Evolutionary conservation across 2,113 vertebrate species (phyloP).

Genomic region (Pyrgilauda ruficollis): DNA sequence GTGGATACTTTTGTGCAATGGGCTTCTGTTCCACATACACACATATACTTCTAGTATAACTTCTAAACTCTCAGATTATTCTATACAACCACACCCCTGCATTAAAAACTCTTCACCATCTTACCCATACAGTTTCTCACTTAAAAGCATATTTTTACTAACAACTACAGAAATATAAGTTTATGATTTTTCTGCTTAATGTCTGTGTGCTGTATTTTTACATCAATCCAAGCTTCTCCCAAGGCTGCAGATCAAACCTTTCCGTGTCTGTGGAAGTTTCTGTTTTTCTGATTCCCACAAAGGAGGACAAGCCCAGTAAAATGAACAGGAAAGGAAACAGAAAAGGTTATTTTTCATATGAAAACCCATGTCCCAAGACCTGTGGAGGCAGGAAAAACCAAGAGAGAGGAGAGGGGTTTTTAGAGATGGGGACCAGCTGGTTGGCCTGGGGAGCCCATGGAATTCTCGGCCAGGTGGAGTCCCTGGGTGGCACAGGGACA

Average conservation of each 20-base stretch:
- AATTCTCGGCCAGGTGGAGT: rapidly evolving
- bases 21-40: not conserved
- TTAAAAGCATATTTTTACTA: not conserved
- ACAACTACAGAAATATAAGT: not conserved
- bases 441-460: not conserved
- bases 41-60: not conserved
- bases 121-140: not conserved
- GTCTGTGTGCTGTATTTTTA: not conserved
- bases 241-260: not conserved
- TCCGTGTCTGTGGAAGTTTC: not conserved
- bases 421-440: rapidly evolving
- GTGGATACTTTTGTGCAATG: not conserved
- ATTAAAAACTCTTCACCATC: not conserved
- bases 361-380: not conserved
- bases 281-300: not conserved
- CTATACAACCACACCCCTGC: not conserved
- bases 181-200: not conserved
- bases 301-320: not conserved
- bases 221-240: not conserved
- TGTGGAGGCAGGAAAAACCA: not conserved
- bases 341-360: not conserved
- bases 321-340: too few species aligned
- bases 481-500: too few species aligned
- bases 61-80: not conserved
- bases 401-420: rapidly evolving